Evolutionary conservation across 2,888 invertebrate species (phyloP), one percentile per base, ranked within the genome.

Genomic region (Micoletzkya japonica): DNA sequence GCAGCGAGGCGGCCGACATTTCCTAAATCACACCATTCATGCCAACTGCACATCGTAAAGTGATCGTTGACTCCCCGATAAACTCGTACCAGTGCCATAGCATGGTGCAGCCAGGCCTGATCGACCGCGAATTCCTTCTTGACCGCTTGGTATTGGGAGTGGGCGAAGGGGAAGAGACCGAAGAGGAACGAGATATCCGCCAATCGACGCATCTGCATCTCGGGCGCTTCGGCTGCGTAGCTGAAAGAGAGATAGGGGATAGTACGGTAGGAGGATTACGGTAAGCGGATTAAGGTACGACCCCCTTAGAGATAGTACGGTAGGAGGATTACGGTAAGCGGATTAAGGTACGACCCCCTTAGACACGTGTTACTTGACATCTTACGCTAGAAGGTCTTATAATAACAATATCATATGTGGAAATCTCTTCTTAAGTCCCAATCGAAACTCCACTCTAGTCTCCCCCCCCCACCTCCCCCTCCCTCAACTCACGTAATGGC

Each of bases 111-210:
- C 95, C 95, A 96, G 0, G 97, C 97, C 78, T 94, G 93, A 86
- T 98, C 97, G 1, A 92, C 92, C 85, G 92, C 93, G 86, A 97
- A 97, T 86, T 98, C 98, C 67, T 95, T 90, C 87, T 97, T 97
- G n/a, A 95, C 93, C 54, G 54, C 54, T 54, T 66, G 95, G 88
- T 96, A 98, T 0, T 93, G 91, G 86, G 93, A 92, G 87, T 80
- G 77, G 20, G 84, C 81, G 30, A 78, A 75, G n/a, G 71, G 61
- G 72, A 79, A 76, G 2, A 81, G 74, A 2, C 83, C 7, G 87
- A 96, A 94, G 90, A 97, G 91, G 87, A 98, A 96, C 87, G 94
- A 94, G 7, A 98, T 88, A 87, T 98, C 98, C 0, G 93, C 97
- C 54, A 97, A 87, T 71, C 95, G 91, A 72, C 98, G 90, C 61